Evolutionary conservation across 2,888 invertebrate species (phyloP), one percentile per base, ranked within the genome.

Genomic region (Cantharis lateralis): DNA sequence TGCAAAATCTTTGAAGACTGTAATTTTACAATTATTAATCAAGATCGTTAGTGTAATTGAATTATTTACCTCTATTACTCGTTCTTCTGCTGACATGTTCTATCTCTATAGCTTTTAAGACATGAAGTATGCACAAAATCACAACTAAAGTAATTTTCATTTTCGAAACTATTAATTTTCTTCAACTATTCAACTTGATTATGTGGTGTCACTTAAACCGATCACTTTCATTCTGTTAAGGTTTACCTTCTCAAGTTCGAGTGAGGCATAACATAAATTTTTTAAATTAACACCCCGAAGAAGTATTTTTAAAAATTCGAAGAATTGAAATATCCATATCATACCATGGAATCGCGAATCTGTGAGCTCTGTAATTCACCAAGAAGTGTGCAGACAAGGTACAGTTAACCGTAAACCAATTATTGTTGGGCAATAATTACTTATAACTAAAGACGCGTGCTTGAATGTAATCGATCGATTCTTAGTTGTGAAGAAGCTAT

Each of bases 71-170:
- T 85, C 83, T 81, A 64, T 74, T 80, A 32, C 76, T 79, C 62
- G 63, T 74, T 71, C 72, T 26, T 70, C 73, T 62, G 66, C 75
- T 72, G 62, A 24, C 24, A 70, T 77, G 69, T 71, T 79, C 79
- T 71, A 81, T 81, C 76, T 82, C 83, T 79, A 83, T 78, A 63
- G 82, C 81, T 61, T 81, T 74, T 75, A 82, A 80, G 75, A 76
- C 76, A 77, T 83, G 83, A 75, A 84, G 77, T 64, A 84, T 72
- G 80, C 83, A 85, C 81, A 85, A 83, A 83, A 83, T 81, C 84
- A 85, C 82, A 74, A 85, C 72, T 75, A 83, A 72, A 63, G 76
- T 80, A 74, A 83, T 81, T 80, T 83, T 84, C 84, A 85, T 85
- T 80, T 83, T 85, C 72, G 64, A 24, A 69, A 79, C 61, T 72